phyloP scores from a whole-genome alignment of 2,113 vertebrate genomes.

The Toxotes jaculatrix region DNA sequence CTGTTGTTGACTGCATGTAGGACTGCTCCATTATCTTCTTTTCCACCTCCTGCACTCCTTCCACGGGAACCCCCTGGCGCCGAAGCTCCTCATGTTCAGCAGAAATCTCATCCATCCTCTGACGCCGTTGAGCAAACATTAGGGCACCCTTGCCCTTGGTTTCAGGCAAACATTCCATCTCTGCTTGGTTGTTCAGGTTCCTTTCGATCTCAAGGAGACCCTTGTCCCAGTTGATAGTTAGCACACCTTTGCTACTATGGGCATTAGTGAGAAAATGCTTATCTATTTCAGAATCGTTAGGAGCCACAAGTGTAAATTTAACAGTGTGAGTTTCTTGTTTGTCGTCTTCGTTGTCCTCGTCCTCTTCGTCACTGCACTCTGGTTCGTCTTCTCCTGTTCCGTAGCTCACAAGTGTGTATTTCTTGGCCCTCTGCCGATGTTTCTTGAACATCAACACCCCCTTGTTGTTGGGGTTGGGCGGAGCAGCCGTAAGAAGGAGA shows the following conservation, averaged over 20 bases:
- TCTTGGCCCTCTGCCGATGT: constrained; percentile 93
- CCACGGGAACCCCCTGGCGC: constrained; percentile 80
- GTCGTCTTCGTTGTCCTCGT: constrained; percentile 83
- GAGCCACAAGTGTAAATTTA: constrained; percentile 87
- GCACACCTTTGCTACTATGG: constrained; percentile 81
- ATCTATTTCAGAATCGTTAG: constrained; percentile 89
- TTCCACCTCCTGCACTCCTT: constrained; percentile 77
- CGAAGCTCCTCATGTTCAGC: constrained; percentile 93
- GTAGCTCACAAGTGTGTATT: constrained; percentile 98
- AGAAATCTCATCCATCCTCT: constrained; percentile 94
- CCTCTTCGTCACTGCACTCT: constrained; percentile 82
- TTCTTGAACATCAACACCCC: constrained; percentile 99
- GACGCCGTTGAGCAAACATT: constrained; percentile 95
- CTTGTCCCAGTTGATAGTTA: constrained; percentile 92
- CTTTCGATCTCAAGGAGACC: constrained; percentile 90
- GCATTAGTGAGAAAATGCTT: constrained; percentile 87
- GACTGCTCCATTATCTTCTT: constrained; percentile 74
- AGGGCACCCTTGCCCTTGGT: constrained; percentile 94
- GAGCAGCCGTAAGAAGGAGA: constrained; percentile 91
- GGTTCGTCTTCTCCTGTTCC: constrained; percentile 92
- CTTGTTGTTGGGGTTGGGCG: constrained; percentile 94
- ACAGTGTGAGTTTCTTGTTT: constrained; percentile 81
- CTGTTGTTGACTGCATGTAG: constrained; percentile 79
- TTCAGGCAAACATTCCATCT: constrained; percentile 93
- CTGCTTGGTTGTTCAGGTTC: constrained; percentile 83